These are phyloP conservation scores for Chanos chanos DNA, from an alignment of 2,797 vertebrate species.

Conservation along the genomic window DNA sequence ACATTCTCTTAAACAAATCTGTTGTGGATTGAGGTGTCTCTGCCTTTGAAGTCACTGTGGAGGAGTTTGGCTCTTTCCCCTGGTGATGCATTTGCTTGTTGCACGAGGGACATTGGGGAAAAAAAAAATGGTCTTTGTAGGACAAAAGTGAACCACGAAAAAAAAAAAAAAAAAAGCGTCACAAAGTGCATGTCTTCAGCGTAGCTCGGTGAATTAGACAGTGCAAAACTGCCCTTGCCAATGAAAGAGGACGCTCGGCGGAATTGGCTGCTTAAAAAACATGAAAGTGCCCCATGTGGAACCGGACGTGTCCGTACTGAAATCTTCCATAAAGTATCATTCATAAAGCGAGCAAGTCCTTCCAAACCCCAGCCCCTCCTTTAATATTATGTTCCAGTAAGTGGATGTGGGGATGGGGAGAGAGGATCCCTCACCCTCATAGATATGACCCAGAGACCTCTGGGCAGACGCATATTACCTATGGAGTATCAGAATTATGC, in stretches of 20 bases:
- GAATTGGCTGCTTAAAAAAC: conserved; percentile 47
- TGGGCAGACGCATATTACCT: too few species aligned
- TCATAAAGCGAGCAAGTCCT: conserved; percentile 17
- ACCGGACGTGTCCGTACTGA: conserved; percentile 33
- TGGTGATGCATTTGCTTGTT: conserved; percentile 4
- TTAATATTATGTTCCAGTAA: not conserved
- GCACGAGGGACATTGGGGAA: conserved; percentile 25
- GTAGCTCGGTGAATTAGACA: conserved; percentile 28
- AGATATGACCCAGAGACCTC: too few species aligned
- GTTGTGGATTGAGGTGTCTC: conserved; percentile 17
- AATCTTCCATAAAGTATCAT: conserved; percentile 28
- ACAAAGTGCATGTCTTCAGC: conserved; percentile 23
- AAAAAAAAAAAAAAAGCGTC: conserved; percentile 36
- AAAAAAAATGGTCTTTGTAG: conserved; percentile 46
- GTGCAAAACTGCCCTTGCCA: conserved; percentile 5
- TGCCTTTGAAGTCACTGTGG: conserved; percentile 33
- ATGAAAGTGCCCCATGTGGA: conserved; percentile 35
- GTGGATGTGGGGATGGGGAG: not conserved
- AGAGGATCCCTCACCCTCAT: too few species aligned
- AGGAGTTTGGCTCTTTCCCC: conserved; percentile 22
- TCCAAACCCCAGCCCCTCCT: not conserved
- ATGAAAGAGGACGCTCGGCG: conserved; percentile 23
- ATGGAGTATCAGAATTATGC: too few species aligned
- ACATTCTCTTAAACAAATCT: conserved; percentile 28
- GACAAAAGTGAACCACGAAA: conserved; percentile 39